Evolutionary conservation across 2,113 vertebrate genomes (phyloP).

Genomic region (Barbus barbus): DNA sequence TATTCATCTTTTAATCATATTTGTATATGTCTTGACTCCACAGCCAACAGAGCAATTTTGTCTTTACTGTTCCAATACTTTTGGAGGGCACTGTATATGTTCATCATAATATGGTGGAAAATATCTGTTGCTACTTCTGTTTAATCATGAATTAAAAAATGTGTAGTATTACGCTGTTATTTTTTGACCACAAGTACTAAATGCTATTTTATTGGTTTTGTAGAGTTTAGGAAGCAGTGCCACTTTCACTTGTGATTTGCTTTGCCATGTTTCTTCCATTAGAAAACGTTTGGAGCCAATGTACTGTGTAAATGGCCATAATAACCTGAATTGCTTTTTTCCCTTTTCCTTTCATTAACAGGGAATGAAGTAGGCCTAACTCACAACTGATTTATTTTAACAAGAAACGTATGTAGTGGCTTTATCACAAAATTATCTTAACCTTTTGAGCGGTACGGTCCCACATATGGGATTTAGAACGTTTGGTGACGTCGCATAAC

Average conservation of each 20-base stretch:
- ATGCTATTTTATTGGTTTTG: not conserved
- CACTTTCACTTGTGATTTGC: not conserved
- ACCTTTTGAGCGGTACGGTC: too few relatives aligned
- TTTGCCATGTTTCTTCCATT: not conserved
- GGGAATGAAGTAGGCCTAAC: not conserved
- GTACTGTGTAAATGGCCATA: not conserved
- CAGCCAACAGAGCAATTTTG: too few relatives aligned
- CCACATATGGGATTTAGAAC: too few relatives aligned
- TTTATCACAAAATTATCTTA: too few relatives aligned
- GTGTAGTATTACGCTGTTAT: not conserved
- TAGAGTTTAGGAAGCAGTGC: not conserved
- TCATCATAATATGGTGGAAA: not conserved
- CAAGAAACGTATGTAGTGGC: too few relatives aligned
- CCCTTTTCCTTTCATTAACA: not conserved
- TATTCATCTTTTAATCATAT: too few relatives aligned
- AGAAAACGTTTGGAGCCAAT: not conserved
- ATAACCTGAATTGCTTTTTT: not conserved
- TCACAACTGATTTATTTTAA: too few relatives aligned
- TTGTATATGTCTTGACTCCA: too few relatives aligned
- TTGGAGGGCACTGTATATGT: too few relatives aligned
- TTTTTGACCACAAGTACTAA: not conserved
- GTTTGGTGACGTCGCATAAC: too few relatives aligned
- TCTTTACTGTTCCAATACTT: too few relatives aligned
- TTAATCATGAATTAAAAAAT: not conserved
- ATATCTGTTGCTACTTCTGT: not conserved